These are phyloP conservation scores for Pantherophis vulpinus DNA, from an alignment of 2,797 vertebrate species.

Conservation along the genomic window DNA sequence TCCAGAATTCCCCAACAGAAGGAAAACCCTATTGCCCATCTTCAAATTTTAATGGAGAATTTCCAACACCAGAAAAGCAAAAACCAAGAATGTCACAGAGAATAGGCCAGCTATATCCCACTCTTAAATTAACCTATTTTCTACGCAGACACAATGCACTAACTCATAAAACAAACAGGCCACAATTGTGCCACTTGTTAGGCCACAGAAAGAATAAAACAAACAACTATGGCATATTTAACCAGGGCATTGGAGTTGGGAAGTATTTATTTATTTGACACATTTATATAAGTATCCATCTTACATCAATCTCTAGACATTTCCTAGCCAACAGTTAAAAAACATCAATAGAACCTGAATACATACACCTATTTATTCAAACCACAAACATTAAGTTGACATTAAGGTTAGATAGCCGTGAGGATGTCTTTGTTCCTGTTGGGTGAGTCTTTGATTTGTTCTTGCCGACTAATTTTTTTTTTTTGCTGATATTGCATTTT, in stretches of 20 bases:
- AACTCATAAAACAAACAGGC: not conserved
- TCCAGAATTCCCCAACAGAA: not conserved
- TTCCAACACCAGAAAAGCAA: not conserved
- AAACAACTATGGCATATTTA: not conserved
- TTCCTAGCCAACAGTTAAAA: not conserved
- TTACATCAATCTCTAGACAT: not conserved
- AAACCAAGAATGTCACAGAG: not conserved
- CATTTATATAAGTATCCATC: not conserved
- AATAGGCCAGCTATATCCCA: not conserved
- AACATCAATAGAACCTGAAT: not conserved
- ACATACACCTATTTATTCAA: not conserved
- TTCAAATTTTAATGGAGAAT: not conserved
- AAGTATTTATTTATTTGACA: not conserved
- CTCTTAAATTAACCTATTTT: not conserved
- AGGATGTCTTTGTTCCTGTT: not conserved
- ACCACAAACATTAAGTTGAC: not conserved
- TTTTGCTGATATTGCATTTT: not conserved
- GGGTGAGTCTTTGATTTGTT: not conserved
- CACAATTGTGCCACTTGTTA: not conserved
- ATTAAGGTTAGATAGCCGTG: not conserved
- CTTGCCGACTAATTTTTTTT: not conserved
- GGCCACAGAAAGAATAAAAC: not conserved
- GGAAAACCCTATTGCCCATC: not conserved
- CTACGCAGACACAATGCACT: not conserved
- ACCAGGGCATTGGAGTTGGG: not conserved